A percentile compares a stretch with the other conserved stretches of the same genome.
phyloP scores from a whole-genome alignment of 2,797 vertebrate genomes.

The Eleutherodactylus coqui region DNA sequence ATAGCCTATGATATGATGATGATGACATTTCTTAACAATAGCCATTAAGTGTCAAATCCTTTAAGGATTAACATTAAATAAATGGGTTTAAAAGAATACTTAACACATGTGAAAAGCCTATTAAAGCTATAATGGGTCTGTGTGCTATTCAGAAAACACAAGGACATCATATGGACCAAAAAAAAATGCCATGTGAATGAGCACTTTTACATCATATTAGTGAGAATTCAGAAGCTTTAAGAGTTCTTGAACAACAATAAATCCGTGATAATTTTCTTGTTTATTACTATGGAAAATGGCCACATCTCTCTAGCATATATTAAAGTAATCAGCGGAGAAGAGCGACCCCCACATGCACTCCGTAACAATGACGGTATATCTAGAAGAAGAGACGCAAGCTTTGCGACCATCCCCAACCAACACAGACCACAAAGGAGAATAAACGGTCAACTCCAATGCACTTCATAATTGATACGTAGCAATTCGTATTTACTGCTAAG shows the following conservation, averaged over 20 bases:
- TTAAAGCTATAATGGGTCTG: no score
- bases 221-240: not conserved
- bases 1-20: no score
- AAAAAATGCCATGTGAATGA: no score
- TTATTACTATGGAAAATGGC: slow-evolving; percentile 24
- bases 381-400: not conserved
- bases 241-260: slow-evolving; percentile 28
- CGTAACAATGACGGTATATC: not conserved
- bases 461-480: not conserved
- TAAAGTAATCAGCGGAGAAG: not conserved
- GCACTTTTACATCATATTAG: slow-evolving; percentile 26
- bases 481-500: not conserved
- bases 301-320: slow-evolving; percentile 17
- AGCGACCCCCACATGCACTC: slow-evolving; percentile 1
- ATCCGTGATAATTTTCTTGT: slow-evolving; percentile 27
- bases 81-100: no score
- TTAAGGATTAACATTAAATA: no score
- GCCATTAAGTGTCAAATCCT: no score
- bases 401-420: not conserved
- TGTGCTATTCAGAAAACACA: no score
- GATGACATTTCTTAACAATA: no score
- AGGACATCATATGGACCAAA: no score
- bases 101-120: no score
- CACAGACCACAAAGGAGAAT: not conserved
- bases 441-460: not conserved